A percentile compares a stretch with the other conserved stretches of the same genome.
phyloP scores from a whole-genome alignment of 2,113 vertebrate genomes.

The Amphiprion percula region DNA sequence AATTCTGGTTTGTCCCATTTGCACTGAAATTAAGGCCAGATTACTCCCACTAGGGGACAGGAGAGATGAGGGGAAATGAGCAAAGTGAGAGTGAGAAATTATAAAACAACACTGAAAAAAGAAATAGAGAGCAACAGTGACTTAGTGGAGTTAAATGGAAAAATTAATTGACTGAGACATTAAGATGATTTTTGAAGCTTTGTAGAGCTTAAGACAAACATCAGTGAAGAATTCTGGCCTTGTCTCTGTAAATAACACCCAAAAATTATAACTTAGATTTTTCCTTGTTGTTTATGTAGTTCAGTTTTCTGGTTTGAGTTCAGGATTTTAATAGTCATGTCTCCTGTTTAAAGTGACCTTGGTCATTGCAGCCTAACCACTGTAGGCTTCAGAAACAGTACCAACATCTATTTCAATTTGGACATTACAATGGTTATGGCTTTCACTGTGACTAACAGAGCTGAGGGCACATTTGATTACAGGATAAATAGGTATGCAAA shows the following conservation, averaged over 20 bases:
- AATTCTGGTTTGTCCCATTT: slow-evolving; percentile 5
- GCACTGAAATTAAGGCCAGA: not conserved
- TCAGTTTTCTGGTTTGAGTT: not conserved
- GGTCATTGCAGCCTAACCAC: not conserved
- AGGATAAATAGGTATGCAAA: slow-evolving; percentile 47
- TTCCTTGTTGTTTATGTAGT: not conserved
- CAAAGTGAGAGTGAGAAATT: slow-evolving; percentile 15
- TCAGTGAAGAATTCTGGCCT: slow-evolving; percentile 20
- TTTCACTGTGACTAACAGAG: slow-evolving; percentile 33
- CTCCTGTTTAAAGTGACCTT: slow-evolving; percentile 8
- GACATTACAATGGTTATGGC: slow-evolving; percentile 28
- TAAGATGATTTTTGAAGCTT: slow-evolving; percentile 51
- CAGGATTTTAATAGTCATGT: not conserved
- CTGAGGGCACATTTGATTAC: slow-evolving; percentile 43
- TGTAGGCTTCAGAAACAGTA: slow-evolving; percentile 8
- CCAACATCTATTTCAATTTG: slow-evolving; percentile 35
- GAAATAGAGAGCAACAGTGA: slow-evolving; percentile 22
- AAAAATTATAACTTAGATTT: slow-evolving; percentile 17
- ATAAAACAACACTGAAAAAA: slow-evolving; percentile 13
- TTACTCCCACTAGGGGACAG: slow-evolving; percentile 1
- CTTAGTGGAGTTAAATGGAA: slow-evolving; percentile 55
- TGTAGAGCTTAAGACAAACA: slow-evolving; percentile 27
- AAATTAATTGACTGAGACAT: slow-evolving; percentile 60
- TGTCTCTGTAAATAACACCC: slow-evolving; percentile 32
- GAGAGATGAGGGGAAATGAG: slow-evolving; percentile 35